A percentile compares a stretch with the other conserved stretches of the same genome.
These are phyloP conservation scores for Syngnathus scovelli DNA, from an alignment of 2,113 vertebrate species.

Conservation along the genomic window DNA sequence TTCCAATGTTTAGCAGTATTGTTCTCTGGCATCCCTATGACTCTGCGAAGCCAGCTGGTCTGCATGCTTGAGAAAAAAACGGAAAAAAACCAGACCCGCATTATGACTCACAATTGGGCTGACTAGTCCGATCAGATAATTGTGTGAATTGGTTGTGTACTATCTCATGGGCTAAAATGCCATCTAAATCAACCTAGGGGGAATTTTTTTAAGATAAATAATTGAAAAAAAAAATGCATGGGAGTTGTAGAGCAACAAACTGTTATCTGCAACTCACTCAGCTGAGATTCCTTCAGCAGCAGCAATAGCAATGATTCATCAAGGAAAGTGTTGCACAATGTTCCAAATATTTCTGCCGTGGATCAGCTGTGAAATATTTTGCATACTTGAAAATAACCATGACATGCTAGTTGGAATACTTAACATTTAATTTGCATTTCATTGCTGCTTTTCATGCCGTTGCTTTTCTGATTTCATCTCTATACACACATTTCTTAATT, in stretches of 20 bases:
- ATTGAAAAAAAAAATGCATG: background rate
- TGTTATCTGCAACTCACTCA: background rate
- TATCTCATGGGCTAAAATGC: too few species aligned
- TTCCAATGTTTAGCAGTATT: slow-evolving; percentile 4
- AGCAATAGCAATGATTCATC: slow-evolving; percentile 13
- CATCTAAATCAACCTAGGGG: too few species aligned
- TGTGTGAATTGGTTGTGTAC: too few species aligned
- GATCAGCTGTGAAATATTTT: slow-evolving; percentile 12
- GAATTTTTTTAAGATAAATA: too few species aligned
- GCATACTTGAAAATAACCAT: background rate
- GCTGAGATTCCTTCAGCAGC: background rate
- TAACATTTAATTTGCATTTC: background rate
- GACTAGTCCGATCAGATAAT: too few species aligned
- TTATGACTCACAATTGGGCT: too few species aligned
- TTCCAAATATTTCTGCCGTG: background rate
- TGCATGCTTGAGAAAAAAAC: background rate
- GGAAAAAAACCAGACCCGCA: too few species aligned
- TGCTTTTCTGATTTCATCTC: slow-evolving; percentile 10
- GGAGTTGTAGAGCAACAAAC: background rate
- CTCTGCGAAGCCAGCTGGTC: slow-evolving; percentile 3
- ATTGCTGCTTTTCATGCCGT: background rate
- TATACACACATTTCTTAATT: slow-evolving; percentile 49
- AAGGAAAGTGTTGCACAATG: slow-evolving; percentile 12
- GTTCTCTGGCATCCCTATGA: background rate
- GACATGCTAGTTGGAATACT: background rate